Conservation (phyloP, 53 echinoderm and acorn worm species). For the Patiria pectinifera region DNA sequence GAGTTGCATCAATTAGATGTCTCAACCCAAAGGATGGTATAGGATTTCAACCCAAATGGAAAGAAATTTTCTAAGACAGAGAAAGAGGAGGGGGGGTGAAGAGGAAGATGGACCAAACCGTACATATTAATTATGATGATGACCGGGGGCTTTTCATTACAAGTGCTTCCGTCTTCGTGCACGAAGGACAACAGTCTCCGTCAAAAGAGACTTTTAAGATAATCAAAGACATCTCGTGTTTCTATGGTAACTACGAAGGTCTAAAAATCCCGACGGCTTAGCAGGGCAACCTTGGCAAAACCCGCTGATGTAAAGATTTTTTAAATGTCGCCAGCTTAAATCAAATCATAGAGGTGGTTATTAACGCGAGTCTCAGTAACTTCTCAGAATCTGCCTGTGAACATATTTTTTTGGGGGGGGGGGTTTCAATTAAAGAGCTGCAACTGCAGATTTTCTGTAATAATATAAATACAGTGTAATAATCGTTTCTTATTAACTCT, state of each 20-base stretch:
- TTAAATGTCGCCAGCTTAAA: neutral
- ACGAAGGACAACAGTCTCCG: too few species aligned
- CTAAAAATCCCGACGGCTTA: neutral
- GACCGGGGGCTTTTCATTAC: neutral
- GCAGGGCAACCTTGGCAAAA: neutral
- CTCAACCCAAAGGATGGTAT: conserved; percentile 5
- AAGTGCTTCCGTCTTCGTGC: too few species aligned
- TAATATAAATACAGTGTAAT: too few species aligned
- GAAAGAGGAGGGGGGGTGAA: too few species aligned
- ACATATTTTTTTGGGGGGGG: too few species aligned
- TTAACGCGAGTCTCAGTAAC: too few species aligned
- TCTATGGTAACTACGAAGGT: neutral
- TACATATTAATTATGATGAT: too few species aligned
- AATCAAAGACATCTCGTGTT: neutral
- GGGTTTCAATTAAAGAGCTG: too few species aligned
- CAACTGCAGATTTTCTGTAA: too few species aligned
- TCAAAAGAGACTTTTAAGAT: too few species aligned
- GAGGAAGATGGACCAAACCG: neutral
- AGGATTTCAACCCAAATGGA: conserved; percentile 28
- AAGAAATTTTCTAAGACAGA: neutral
- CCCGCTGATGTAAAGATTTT: neutral
- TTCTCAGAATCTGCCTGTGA: too few species aligned
- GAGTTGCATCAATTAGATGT: conserved; percentile 29
- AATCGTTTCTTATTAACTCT: too few species aligned
- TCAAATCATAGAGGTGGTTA: neutral